Conservation (phyloP, 2,797 vertebrate species). For the Phoebastria nigripes region DNA sequence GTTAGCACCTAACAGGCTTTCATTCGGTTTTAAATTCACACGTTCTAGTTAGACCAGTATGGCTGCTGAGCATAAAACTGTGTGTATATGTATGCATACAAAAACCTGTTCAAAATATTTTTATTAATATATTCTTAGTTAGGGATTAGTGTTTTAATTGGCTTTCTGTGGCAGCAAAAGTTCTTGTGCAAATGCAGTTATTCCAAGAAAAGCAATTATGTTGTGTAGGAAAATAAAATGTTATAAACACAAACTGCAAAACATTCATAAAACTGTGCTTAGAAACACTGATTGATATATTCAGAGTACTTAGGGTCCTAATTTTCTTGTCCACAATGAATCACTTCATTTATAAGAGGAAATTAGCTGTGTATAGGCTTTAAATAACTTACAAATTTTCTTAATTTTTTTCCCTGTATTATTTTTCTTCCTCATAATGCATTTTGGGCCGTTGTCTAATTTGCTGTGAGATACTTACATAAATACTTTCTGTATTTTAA, state of each 20-base stretch:
- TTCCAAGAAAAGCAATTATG: not conserved
- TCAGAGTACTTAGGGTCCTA: not conserved
- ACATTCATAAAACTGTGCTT: not conserved
- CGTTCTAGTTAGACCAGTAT: not conserved
- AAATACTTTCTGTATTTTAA: not conserved
- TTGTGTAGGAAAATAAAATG: not conserved
- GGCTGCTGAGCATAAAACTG: not conserved
- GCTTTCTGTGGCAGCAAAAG: not conserved
- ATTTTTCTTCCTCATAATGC: fast-evolving
- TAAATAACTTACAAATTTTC: not conserved
- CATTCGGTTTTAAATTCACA: fast-evolving
- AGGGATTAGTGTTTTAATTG: not conserved
- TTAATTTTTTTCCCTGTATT: not conserved
- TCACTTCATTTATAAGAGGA: not conserved
- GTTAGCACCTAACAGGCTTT: not conserved
- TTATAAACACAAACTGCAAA: not conserved
- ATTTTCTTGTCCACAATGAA: not conserved
- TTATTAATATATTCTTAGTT: not conserved
- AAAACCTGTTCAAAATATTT: not conserved
- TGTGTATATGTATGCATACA: not conserved
- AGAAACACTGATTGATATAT: not conserved
- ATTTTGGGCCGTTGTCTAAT: not conserved
- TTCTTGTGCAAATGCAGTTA: not conserved
- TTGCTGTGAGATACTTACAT: not conserved
- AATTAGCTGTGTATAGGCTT: not conserved